Conservation (phyloP, 2,888 invertebrate species). For the Ophioninae sp. region DNA sequence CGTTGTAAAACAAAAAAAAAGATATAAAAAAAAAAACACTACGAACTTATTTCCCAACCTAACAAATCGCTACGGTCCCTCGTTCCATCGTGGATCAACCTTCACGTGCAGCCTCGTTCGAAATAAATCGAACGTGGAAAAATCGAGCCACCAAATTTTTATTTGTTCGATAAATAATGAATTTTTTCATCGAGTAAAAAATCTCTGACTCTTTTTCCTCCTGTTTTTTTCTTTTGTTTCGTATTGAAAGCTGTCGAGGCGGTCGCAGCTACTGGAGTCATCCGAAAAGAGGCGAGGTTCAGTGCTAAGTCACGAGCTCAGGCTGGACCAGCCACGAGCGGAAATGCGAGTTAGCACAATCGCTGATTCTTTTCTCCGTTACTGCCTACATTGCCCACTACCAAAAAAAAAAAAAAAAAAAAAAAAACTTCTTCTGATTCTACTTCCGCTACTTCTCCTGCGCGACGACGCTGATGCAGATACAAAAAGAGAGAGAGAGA, state of each 20-base stretch:
- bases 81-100: background rate
- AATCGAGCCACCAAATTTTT: background rate
- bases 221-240: slow-evolving; percentile 74
- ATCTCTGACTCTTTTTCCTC: slow-evolving; percentile 63
- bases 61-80: background rate
- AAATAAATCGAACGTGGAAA: background rate
- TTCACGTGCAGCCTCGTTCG: background rate
- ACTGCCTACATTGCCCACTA: slow-evolving; percentile 57
- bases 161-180: slow-evolving; percentile 54
- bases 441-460: slow-evolving; percentile 48
- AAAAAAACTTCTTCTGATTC: slow-evolving; percentile 34
- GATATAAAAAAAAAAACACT: too few relatives aligned
- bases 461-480: slow-evolving; percentile 57
- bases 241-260: slow-evolving; percentile 76
- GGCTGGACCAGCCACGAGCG: slow-evolving; percentile 69
- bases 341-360: slow-evolving; percentile 72
- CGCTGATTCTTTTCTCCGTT: slow-evolving; percentile 57
- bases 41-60: too few relatives aligned
- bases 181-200: slow-evolving; percentile 43
- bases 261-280: slow-evolving; percentile 80
- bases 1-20: background rate
- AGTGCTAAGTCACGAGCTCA: slow-evolving; percentile 71
- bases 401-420: slow-evolving; percentile 42
- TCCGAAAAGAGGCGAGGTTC: slow-evolving; percentile 78
- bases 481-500: slow-evolving; percentile 50